Evolutionary conservation across 2,888 invertebrate genomes (phyloP), one percentile per base, ranked within the genome.

Genomic region (Anagyrus pseudococci): DNA sequence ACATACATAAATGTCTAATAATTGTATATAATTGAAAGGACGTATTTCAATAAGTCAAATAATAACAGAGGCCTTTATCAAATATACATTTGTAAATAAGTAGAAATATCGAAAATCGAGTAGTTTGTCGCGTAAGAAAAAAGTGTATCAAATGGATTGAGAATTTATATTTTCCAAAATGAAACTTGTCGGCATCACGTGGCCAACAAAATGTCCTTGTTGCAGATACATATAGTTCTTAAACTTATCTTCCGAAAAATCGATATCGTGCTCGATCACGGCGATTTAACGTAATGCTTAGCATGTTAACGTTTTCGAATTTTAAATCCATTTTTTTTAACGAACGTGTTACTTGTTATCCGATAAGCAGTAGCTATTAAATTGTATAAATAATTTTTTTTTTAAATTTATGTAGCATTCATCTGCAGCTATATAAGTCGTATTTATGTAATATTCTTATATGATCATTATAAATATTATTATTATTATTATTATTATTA

Each of bases 231-330:
- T n/a, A 47, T 61, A 48, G 55, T 56, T 58, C 58, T 47, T 26
- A 65, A 67, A 67, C 56, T 46, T 62, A 54, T 71, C 67, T 67
- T 66, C 56, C 59, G 67, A 58, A 59, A n/a, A 64, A 66, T 64
- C 60, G 63, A 65, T 52, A 61, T 61, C 54, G 48, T 62, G 64
- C 57, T 67, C 71, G 64, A 70, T 48, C 29, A 41, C 52, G 53
- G 43, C 68, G 69, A 71, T 68, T 72, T 59, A 64, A 67, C 74
- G 72, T 74, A 71, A 70, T 72, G 72, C 52, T 64, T 59, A 72
- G 72, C 72, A 72, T 74, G 80, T 80, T 80, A 71, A 80, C 77
- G 79, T 80, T 80, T 79, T 75, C 67, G 75, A 79, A 80, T 77
- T 79, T 77, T 79, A 79, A 73, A 74, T 70, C 71, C 67, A 72